These are phyloP conservation scores for Rhimphoctona megacephalus DNA, from an alignment of 2,888 invertebrate genomes.

Conservation along the genomic window DNA sequence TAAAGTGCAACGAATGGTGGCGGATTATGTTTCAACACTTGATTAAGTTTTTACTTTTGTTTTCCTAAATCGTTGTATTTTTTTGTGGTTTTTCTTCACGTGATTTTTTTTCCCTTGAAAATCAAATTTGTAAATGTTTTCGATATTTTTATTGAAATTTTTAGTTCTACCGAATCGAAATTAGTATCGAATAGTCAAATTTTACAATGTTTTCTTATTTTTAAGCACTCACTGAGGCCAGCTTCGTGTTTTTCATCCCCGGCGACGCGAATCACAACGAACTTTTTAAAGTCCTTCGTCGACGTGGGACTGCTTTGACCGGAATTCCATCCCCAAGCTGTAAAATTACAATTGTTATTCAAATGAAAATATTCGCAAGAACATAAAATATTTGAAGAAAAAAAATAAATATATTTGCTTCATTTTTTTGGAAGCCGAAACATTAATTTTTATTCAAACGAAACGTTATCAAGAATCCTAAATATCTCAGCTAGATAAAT, in stretches of 20 bases:
- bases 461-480: too few species aligned
- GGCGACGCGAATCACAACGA: constrained; percentile 88
- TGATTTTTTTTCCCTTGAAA: too few species aligned
- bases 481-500: not conserved
- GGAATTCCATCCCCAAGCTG: constrained; percentile 86
- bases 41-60: too few species aligned
- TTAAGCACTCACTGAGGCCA: constrained; percentile 80
- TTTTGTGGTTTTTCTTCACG: too few species aligned
- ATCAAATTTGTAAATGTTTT: too few species aligned
- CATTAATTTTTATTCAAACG: too few species aligned
- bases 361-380: not conserved
- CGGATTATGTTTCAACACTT: too few species aligned
- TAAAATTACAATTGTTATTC: constrained; percentile 7
- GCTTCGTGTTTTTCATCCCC: constrained; percentile 86
- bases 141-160: too few species aligned
- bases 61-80: too few species aligned
- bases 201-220: not conserved
- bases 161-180: too few species aligned
- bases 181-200: not conserved
- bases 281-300: constrained; percentile 87
- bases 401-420: not conserved
- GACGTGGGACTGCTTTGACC: constrained; percentile 85
- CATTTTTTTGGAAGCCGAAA: too few species aligned
- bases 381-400: not conserved
- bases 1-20: too few species aligned